Evolutionary conservation across 1,140 invertebrate genomes (phyloP).

Genomic region (Caenorhabditis tropicalis): DNA sequence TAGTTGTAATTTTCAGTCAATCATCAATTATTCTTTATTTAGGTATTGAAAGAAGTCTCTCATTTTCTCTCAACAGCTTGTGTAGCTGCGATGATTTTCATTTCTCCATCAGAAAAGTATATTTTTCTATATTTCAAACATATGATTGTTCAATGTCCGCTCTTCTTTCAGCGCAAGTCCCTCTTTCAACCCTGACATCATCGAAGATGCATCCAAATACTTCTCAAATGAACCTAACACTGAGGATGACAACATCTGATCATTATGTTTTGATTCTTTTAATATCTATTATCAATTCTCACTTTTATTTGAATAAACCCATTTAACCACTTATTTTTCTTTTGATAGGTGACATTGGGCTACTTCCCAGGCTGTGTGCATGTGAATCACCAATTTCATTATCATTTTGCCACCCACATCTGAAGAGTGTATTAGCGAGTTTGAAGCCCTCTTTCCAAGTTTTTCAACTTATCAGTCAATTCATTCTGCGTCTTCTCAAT

Average conservation of each 20-base stretch:
- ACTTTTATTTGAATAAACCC: not conserved
- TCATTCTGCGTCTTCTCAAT: not conserved
- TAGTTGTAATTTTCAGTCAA: not conserved
- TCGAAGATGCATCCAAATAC: constrained; percentile 13
- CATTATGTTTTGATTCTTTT: not conserved
- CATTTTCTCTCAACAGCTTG: not conserved
- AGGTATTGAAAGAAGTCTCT: constrained; percentile 18
- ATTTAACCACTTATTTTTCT: not conserved
- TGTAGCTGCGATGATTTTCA: not conserved
- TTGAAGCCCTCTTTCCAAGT: constrained; percentile 12
- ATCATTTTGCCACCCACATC: constrained; percentile 41
- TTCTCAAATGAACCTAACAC: not conserved
- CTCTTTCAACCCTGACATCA: not conserved
- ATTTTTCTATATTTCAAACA: not conserved
- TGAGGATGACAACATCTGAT: not conserved
- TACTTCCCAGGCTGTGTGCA: not conserved
- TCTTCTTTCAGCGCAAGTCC: not conserved
- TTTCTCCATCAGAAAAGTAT: constrained; percentile 32
- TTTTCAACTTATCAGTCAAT: constrained; percentile 1
- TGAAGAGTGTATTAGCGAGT: not conserved
- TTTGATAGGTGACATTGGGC: not conserved
- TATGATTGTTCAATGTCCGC: not conserved
- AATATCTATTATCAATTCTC: not conserved
- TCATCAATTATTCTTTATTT: not conserved
- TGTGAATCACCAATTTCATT: constrained; percentile 35